phyloP scores from a whole-genome alignment of 1,140 invertebrate genomes.

The Piezodorus guildinii region DNA sequence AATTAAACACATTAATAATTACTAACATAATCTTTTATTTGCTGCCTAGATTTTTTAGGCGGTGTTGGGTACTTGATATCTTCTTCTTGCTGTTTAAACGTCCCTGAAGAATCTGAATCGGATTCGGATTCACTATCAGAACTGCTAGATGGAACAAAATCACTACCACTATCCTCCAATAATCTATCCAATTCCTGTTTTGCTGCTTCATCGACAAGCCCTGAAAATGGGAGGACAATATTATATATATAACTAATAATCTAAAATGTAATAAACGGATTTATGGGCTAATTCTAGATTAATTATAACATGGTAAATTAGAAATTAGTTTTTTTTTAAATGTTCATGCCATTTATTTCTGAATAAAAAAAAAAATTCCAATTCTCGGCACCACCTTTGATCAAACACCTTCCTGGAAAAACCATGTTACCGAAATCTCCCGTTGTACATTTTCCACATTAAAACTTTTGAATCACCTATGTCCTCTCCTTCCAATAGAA shows the following conservation, averaged over 20 bases:
- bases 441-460: too few relatives aligned
- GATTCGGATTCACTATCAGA: constrained; percentile 11
- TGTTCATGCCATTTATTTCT: too few relatives aligned
- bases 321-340: constrained; percentile 1
- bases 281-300: too few relatives aligned
- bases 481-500: too few relatives aligned
- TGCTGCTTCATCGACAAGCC: constrained; percentile 7
- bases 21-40: constrained; percentile 10
- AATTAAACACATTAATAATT: background rate
- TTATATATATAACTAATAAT: background rate
- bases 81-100: background rate
- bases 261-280: background rate
- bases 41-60: constrained; percentile 13
- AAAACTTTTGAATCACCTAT: too few relatives aligned
- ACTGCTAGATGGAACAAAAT: constrained; percentile 6
- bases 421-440: too few relatives aligned
- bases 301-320: too few relatives aligned
- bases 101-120: constrained; percentile 2
- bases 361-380: too few relatives aligned
- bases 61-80: background rate
- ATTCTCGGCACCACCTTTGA: too few relatives aligned
- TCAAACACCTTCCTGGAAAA: too few relatives aligned
- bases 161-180: constrained; percentile 19
- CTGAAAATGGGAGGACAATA: background rate
- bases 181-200: constrained; percentile 5